Conservation (phyloP, 2,888 invertebrate genomes). For the Drosophila cognata region DNA sequence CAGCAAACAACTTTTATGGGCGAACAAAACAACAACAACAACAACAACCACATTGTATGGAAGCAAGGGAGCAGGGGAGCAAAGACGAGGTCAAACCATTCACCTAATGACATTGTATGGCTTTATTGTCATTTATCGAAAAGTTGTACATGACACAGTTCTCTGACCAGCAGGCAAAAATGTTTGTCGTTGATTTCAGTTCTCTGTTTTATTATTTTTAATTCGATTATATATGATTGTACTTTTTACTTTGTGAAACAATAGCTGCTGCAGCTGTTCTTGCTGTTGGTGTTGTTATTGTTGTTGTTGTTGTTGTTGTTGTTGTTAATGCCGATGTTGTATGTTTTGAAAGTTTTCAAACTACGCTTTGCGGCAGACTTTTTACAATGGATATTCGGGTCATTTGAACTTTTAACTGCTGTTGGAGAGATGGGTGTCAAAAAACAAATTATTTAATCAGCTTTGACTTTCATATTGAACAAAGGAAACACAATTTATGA, state of each 20-base stretch:
- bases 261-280: conserved; percentile 7
- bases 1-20: conserved; percentile 62
- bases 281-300: neutral
- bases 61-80: conserved; percentile 20
- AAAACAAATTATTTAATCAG: conserved; percentile 51
- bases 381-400: conserved; percentile 15
- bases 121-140: conserved; percentile 80
- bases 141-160: conserved; percentile 58
- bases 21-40: conserved; percentile 32
- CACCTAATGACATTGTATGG: conserved; percentile 78
- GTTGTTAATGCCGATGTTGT: conserved; percentile 18
- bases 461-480: conserved; percentile 37
- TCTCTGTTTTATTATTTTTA: conserved; percentile 60
- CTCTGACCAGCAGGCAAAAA: conserved; percentile 48
- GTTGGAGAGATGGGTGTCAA: neutral
- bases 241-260: conserved; percentile 28
- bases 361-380: conserved; percentile 34
- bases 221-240: conserved; percentile 66
- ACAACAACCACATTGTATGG: conserved; percentile 15
- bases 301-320: neutral
- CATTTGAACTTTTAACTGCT: conserved; percentile 4
- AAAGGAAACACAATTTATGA: conserved; percentile 3
- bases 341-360: conserved; percentile 49
- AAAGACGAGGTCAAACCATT: conserved; percentile 54
- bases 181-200: conserved; percentile 63